Conservation (phyloP, 2,113 vertebrate genomes). For the sheep (Ovis aries) region DNA sequence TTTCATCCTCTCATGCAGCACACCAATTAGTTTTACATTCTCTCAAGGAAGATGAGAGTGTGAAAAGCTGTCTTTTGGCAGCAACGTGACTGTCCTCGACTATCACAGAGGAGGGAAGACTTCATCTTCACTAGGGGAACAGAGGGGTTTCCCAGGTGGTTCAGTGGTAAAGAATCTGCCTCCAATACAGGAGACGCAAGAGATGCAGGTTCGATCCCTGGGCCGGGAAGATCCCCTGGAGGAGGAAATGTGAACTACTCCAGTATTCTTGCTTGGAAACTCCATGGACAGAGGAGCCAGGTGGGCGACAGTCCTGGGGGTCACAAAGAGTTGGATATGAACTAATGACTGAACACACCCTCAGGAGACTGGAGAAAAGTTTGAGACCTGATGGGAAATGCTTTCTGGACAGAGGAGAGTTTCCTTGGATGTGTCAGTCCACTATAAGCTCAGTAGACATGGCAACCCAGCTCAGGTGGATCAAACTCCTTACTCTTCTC, state of each 20-base stretch:
- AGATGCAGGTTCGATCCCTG: neutral
- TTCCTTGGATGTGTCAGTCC: neutral
- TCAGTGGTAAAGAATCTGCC: neutral
- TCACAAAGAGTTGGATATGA: neutral
- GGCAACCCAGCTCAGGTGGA: neutral
- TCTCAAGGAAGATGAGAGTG: neutral
- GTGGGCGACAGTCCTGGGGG: neutral
- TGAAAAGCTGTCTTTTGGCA: neutral
- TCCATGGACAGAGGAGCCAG: neutral
- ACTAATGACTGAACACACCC: neutral
- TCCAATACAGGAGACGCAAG: neutral
- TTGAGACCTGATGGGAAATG: neutral
- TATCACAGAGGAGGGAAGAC: neutral
- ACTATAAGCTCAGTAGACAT: neutral
- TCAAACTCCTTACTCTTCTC: neutral
- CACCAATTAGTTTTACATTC: neutral
- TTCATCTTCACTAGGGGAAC: neutral
- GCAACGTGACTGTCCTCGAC: neutral
- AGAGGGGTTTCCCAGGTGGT: neutral
- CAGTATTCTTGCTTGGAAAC: neutral
- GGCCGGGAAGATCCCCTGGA: neutral
- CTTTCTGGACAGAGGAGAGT: neutral
- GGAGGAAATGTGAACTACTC: neutral
- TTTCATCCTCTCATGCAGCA: neutral
- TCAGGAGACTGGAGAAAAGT: neutral